phyloP scores from a whole-genome alignment of 2,888 invertebrate species.

The Chirona hameri region DNA sequence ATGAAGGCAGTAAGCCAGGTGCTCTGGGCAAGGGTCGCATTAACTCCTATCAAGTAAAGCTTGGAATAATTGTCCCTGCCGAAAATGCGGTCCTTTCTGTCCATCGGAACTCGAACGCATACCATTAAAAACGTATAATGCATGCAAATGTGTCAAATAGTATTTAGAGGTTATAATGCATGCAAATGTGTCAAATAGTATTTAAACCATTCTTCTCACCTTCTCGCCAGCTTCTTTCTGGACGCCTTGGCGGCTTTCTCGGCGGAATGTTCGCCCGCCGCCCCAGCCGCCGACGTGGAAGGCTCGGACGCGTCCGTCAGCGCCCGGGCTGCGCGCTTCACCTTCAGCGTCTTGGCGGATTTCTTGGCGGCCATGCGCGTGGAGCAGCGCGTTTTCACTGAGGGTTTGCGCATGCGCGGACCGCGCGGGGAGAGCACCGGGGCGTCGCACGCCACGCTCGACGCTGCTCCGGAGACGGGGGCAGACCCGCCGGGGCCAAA shows the following conservation, averaged over 20 bases:
- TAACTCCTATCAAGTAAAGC: too few species aligned
- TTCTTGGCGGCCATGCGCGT: slow-evolving; percentile 1
- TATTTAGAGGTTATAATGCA: too few species aligned
- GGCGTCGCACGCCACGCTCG: not conserved
- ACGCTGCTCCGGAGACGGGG: not conserved
- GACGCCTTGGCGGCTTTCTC: not conserved
- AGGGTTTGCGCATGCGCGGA: not conserved
- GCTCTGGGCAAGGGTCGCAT: too few species aligned
- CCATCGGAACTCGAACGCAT: too few species aligned
- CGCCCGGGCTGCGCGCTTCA: not conserved
- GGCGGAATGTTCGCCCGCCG: not conserved
- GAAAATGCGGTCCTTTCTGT: too few species aligned
- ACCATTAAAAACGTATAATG: too few species aligned
- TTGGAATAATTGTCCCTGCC: too few species aligned
- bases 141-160: too few species aligned
- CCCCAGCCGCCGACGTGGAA: not conserved
- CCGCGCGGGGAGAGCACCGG: not conserved
- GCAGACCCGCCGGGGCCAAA: not conserved
- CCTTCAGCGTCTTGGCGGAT: not conserved
- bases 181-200: too few species aligned
- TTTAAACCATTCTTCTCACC: not conserved
- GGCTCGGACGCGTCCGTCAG: not conserved
- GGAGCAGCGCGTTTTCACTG: not conserved
- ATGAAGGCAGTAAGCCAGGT: too few species aligned
- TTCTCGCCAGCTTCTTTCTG: not conserved